Base-by-base conservation (phyloP, 2,113 vertebrate genomes). In the Pyxicephalus adspersus region DNA sequence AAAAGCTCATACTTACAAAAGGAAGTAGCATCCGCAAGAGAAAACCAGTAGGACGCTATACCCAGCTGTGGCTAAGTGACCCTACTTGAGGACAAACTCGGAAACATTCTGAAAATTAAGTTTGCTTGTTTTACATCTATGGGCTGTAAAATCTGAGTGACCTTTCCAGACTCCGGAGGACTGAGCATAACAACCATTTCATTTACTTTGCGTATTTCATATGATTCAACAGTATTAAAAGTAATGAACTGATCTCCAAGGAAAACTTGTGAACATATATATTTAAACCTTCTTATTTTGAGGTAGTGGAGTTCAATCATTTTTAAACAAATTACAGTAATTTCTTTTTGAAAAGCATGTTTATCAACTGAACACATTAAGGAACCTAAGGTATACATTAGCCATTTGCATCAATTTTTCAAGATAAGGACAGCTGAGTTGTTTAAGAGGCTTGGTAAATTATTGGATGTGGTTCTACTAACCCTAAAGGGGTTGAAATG, bases 21-120 rank as follows among this genome's bases (percentile, higher is more conserved):
- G 58, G 25, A 61, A 61, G 25, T 61, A 26, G 8, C 58, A 25
- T 22, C 22, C 13, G n/a, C n/a, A 61, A 25, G 22, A 19, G 18
- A 73, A 20, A 71, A 22, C 3, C 28, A 5, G 4, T 34, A 22
- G 25, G 54, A 57, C 2, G 26, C 8, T 31, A 22, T 28, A 29
- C 20, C 19, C 51, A 23, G 55, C 54, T 74, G n/a, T 17, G 31
- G 71, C 26, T 31, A 7, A 54, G 26, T 73, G 54, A 74, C 54
- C 71, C 15, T 74, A 58, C 22, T 74, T 73, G 20, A 73, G 52
- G 70, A 73, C 70, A 73, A 72, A 31, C 34, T 5, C 13, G 34
- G n/a, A 28, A 74, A 38, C 31, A 60, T 58, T 60, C 22, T 1
- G 22, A n/a, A 52, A 73, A n/a, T 57, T 57, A 52, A 31, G 28